Percentiles rank a stretch among this genome's conserved stretches.
These are phyloP conservation scores for Sebastes dallii DNA, from an alignment of 2,797 vertebrate genomes.

Conservation along the genomic window DNA sequence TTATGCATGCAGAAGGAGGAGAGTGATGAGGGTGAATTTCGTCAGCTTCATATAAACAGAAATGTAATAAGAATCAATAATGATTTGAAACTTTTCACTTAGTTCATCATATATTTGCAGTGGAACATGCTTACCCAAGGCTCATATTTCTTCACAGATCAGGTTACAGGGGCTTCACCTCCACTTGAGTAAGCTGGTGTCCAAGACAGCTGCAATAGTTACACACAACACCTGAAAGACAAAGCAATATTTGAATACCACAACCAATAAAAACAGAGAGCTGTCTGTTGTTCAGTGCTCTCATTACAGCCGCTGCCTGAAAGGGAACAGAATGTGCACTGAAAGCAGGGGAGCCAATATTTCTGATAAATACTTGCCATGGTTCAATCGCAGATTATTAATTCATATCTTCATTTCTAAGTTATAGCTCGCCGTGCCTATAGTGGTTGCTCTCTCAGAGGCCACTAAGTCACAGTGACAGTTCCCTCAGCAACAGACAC, in stretches of 20 bases:
- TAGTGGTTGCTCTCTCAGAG: slow-evolving; percentile 8
- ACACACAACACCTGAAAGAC: neutral
- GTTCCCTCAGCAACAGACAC: slow-evolving; percentile 45
- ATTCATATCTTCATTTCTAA: slow-evolving; percentile 48
- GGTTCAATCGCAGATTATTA: slow-evolving; percentile 50
- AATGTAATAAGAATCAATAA: neutral
- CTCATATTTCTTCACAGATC: neutral
- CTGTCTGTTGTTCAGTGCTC: neutral
- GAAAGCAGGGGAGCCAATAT: slow-evolving; percentile 17
- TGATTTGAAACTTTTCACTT: neutral
- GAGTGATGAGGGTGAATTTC: neutral
- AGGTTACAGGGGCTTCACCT: slow-evolving; percentile 1
- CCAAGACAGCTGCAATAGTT: neutral
- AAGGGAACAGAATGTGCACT: neutral
- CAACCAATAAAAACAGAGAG: slow-evolving; percentile 40
- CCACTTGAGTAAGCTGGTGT: neutral
- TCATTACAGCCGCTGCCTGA: slow-evolving; percentile 32
- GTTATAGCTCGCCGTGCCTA: slow-evolving; percentile 14
- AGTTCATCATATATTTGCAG: slow-evolving; percentile 6
- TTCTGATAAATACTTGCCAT: slow-evolving; percentile 49
- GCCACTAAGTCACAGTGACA: slow-evolving; percentile 2
- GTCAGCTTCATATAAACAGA: neutral
- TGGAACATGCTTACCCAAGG: neutral
- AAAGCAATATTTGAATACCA: slow-evolving; percentile 40
- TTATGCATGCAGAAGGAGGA: neutral